Base-by-base conservation (phyloP, 2,797 vertebrate species). In the Mastacembelus armatus region DNA sequence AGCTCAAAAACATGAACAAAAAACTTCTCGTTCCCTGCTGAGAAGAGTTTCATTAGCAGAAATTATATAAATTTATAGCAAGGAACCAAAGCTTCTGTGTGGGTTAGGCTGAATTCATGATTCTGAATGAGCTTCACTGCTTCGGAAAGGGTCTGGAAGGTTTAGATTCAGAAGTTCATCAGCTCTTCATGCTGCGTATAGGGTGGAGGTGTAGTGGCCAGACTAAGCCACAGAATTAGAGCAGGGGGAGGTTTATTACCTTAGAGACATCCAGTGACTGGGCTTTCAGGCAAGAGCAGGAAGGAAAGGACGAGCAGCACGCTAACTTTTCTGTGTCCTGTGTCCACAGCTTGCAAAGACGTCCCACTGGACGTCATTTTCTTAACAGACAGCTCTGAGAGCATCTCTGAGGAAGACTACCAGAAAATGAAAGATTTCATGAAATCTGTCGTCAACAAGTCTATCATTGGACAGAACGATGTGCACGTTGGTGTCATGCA, bases 401-500 rank as follows among this genome's bases (percentile, higher is more conserved):
- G 83, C 44, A 93, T 93, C 61, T 1, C 11, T 2, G 0, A 1
- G 1, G 0, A 2, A 7, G 71, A 89, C 27, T 95, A 86, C 62
- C 8, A 35, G 16, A 87, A 60, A 49, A 89, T 92, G 76, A 94
- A 93, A 73, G 32, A 55, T 2, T 94, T 94, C 38, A 78, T 90
- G 9, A 73, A 83, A 10, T 78, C 81, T 18, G 32, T 93, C 2
- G 84, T 95, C 38, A 80, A 69, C 14, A 90, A 83, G 54, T 77
- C 92, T 0, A 26, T 69, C 1, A 68, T 95, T 2, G 92, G 91
- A 2, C n/a, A 48, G 9, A 59, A 89, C 22, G 64, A 75, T 16
- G 86, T 95, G 27, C 92, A 81, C 5, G 33, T 95, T 22, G 95
- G 94, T 9, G 64, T 95, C 5, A 86, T 96, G 63, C 93, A 81